Evolutionary conservation across 2,888 invertebrate species (phyloP), one percentile per base, ranked within the genome.

Genomic region (Diarsia brunnea): DNA sequence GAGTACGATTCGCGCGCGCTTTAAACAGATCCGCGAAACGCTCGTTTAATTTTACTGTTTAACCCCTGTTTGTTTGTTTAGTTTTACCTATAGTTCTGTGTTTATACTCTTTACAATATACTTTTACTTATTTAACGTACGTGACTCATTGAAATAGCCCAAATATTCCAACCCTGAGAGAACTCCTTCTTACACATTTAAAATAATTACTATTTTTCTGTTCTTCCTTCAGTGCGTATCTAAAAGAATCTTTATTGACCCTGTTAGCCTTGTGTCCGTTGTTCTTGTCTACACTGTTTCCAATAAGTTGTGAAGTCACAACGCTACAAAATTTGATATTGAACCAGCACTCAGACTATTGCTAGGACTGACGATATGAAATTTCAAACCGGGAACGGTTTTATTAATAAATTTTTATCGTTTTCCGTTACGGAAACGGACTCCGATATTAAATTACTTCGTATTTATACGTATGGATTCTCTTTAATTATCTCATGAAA

Each of bases 351-450:
- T 21, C 21, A 31, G 43, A 16, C 53, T 55, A 69, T 69, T 64
- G 47, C 21, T 21, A 61, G 24, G 10, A 38, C 11, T 47, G 53
- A 5, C 78, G 66, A 61, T 78, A 66, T 71, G 58, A 70, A 58
- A 64, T 53, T 78, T 66, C 51, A 66, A 78, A 73, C 78, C 27
- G 16, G 51, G 31, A 27, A 31, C 63, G 31, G n/a, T 49, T 67
- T 66, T 66, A 61, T 78, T 63, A 55, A 73, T 78, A 67, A 8
- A 24, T 55, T 75, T 77, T 78, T 67, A 67, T 73, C 78, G 66
- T 49, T 31, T 78, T 73, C 63, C 31, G 78, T 67, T 73, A 73
- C 73, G 67, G 78, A 78, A 77, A 63, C 19, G 53, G 31, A 31
- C 31, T 67, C 16, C 27, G 53, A 67, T 73, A 78, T 73, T 38